Conservation (phyloP, 2,888 invertebrate genomes). For the Pristionchus exspectatus region DNA sequence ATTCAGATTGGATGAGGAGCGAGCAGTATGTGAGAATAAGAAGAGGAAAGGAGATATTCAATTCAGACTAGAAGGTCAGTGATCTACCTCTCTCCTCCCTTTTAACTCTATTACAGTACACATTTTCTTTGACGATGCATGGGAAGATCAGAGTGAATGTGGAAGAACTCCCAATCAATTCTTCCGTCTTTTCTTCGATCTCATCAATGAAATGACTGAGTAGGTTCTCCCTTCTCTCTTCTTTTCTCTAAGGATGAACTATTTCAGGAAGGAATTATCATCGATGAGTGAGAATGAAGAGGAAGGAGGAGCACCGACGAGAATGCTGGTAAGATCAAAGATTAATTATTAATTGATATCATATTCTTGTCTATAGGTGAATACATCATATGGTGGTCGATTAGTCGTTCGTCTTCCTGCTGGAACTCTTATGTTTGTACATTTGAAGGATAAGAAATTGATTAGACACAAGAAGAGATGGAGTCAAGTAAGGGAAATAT, state of each 20-base stretch:
- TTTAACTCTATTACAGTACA: slow-evolving; percentile 87
- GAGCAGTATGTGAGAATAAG: slow-evolving; percentile 88
- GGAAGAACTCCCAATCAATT: slow-evolving; percentile 88
- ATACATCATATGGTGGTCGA: slow-evolving; percentile 83
- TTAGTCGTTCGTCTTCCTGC: slow-evolving; percentile 90
- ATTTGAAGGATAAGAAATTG: slow-evolving; percentile 91
- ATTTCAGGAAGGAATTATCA: not conserved
- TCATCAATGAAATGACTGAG: slow-evolving; percentile 79
- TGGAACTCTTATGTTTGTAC: slow-evolving; percentile 89
- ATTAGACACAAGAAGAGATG: slow-evolving; percentile 93
- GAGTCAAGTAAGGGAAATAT: slow-evolving; percentile 86
- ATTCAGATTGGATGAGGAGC: slow-evolving; percentile 89
- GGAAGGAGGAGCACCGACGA: slow-evolving; percentile 26
- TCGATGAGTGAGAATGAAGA: not conserved
- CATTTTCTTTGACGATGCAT: slow-evolving; percentile 98
- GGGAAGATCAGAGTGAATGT: slow-evolving; percentile 93
- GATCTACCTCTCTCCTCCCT: not conserved
- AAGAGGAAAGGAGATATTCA: slow-evolving; percentile 91
- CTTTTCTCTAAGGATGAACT: not conserved
- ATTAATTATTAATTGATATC: not conserved
- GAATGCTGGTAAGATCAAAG: slow-evolving; percentile 48
- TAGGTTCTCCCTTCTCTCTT: not conserved
- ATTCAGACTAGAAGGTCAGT: slow-evolving; percentile 88
- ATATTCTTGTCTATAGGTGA: slow-evolving; percentile 60
- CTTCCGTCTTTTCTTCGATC: slow-evolving; percentile 92